Evolutionary conservation across 2,797 vertebrate species (phyloP).

Genomic region (Poeciliopsis gracilis): DNA sequence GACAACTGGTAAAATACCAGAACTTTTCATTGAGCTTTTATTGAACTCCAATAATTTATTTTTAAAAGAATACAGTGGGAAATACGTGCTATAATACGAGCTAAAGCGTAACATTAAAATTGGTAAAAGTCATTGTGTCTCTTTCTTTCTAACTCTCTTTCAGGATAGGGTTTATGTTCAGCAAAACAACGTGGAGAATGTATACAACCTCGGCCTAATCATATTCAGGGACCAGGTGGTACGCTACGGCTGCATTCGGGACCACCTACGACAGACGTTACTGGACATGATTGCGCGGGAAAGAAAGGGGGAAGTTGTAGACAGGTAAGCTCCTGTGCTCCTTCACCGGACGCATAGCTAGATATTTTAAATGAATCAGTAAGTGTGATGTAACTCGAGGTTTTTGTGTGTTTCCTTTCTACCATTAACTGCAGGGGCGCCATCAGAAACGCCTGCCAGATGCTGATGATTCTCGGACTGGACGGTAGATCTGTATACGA

Average conservation of each 20-base stretch:
- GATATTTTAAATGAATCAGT: background rate
- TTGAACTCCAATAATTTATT: background rate
- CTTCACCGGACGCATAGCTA: background rate
- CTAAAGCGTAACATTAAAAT: too few species aligned
- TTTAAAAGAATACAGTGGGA: background rate
- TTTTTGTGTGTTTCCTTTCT: background rate
- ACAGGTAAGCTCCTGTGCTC: slow-evolving; percentile 82
- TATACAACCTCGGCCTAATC: slow-evolving; percentile 97
- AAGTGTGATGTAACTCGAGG: background rate
- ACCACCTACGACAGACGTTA: slow-evolving; percentile 93
- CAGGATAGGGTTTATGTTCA: slow-evolving; percentile 98
- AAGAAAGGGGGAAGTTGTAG: slow-evolving; percentile 96
- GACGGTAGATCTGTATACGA: slow-evolving; percentile 96
- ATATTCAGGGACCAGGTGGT: slow-evolving; percentile 98
- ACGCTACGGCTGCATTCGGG: slow-evolving; percentile 93
- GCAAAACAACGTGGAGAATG: slow-evolving; percentile 97
- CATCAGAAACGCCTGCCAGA: slow-evolving; percentile 97
- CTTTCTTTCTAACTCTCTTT: background rate
- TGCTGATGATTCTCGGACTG: slow-evolving; percentile 98
- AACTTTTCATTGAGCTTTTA: background rate
- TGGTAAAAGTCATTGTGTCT: background rate
- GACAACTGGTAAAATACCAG: background rate
- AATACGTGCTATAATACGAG: background rate
- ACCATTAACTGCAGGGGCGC: slow-evolving; percentile 84
- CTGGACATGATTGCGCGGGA: slow-evolving; percentile 98